Evolutionary conservation across 2,888 invertebrate genomes (phyloP).

Genomic region (Xylocampa areola): DNA sequence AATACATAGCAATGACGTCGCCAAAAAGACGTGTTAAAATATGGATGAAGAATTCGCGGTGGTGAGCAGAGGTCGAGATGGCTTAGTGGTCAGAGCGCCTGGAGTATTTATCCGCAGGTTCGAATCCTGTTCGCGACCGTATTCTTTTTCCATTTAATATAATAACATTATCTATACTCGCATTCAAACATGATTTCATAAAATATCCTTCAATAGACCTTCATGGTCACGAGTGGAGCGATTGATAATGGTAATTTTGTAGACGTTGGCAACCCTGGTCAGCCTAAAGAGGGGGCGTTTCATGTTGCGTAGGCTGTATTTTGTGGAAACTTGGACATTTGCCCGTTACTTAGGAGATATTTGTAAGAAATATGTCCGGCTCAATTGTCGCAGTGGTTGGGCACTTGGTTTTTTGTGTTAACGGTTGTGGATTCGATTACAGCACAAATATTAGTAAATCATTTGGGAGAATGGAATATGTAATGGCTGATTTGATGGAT

Average conservation of each 20-base stretch:
- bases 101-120: too few relatives aligned
- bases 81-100: too few relatives aligned
- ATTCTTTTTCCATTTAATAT: too few relatives aligned
- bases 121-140: too few relatives aligned
- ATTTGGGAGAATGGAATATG: too few relatives aligned
- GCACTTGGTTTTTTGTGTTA: neutral
- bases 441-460: neutral
- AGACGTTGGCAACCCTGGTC: conserved; percentile 39
- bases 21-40: too few relatives aligned
- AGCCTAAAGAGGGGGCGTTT: conserved; percentile 30
- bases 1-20: too few relatives aligned
- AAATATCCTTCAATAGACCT: neutral
- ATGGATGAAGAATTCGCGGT: too few relatives aligned
- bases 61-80: too few relatives aligned
- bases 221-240: conserved; percentile 6
- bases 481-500: too few relatives aligned
- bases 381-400: neutral
- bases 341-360: conserved; percentile 33
- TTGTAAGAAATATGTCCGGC: conserved; percentile 22
- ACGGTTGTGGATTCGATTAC: neutral
- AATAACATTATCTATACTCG: neutral
- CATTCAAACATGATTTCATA: neutral
- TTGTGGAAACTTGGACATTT: conserved; percentile 36
- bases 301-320: conserved; percentile 33
- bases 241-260: conserved; percentile 33